Conservation (phyloP, 2,888 invertebrate genomes). For the Hypolimnas misippus region DNA sequence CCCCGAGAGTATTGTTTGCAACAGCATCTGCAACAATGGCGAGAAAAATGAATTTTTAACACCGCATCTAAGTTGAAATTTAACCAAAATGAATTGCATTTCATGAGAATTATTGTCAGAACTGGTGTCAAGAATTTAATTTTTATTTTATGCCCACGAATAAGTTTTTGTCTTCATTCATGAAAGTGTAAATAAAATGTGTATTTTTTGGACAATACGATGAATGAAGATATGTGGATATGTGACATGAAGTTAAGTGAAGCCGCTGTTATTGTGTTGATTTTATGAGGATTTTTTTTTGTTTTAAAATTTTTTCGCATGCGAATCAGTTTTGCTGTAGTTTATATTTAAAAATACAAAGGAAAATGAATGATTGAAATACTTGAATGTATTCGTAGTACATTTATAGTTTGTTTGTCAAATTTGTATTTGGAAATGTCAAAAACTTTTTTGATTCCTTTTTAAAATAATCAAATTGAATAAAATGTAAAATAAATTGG, state of each 20-base stretch:
- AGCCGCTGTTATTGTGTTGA: not conserved
- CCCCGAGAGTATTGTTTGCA: slow-evolving; percentile 66
- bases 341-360: too few species aligned
- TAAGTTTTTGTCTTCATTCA: not conserved
- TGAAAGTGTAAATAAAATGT: not conserved
- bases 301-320: too few species aligned
- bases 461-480: too few species aligned
- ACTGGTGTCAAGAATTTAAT: not conserved
- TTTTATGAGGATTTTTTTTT: not conserved
- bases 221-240: not conserved
- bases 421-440: too few species aligned
- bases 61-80: slow-evolving; percentile 9
- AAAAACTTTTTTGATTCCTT: too few species aligned
- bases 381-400: too few species aligned
- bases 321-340: too few species aligned
- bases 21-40: slow-evolving; percentile 73
- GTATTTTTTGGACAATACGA: not conserved
- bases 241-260: too few species aligned
- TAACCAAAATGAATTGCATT: slow-evolving; percentile 8
- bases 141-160: not conserved
- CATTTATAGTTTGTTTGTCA: too few species aligned
- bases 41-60: slow-evolving; percentile 36
- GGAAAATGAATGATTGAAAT: too few species aligned
- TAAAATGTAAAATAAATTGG: too few species aligned
- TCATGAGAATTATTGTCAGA: not conserved